Base-by-base conservation (phyloP, 2,797 vertebrate species). In the Cossypha heuglini region DNA sequence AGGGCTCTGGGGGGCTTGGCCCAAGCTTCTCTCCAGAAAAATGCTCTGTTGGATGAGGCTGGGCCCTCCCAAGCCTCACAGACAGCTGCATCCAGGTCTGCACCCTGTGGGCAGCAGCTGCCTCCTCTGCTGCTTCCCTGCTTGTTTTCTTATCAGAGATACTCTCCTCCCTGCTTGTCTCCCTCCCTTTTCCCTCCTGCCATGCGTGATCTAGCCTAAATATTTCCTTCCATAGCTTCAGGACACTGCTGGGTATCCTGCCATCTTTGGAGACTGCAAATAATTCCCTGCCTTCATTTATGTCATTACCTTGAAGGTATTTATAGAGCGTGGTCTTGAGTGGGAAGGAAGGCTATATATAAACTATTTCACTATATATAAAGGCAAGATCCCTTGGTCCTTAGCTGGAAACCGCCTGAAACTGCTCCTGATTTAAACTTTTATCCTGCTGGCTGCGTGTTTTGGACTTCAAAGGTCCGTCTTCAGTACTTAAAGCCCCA, bases 271-370 rank as follows among this genome's bases (percentile, higher is more conserved):
- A 97, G 97, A 97, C 91, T 90, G 93, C 86, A n/a, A 96, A 78
- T 96, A 96, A 97, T 97, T 97, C 97, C 97, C 97, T 94, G 84
- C 92, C 95, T 97, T 97, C 97, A 95, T 97, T 97, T 97, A 78
- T 94, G 96, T 91, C 95, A 64, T 97, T 95, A 97, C 94, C 95
- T 97, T 91, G 86, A 89, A 97, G 94, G 93, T 97, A 97, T 98
- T 97, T 97, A 96, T 97, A 97, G 95, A 97, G 77, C 4, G 1
- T 63, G 80, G 88, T 93, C 92, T 77, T 84, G 71, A 94, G 80
- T 92, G 77, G 86, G 94, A 95, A 85, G 75, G 91, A 94, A 95
- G 66, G 62, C 85, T 90, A 90, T 84, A 90, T 90, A 77, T 90
- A 90, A 90, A 52, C 58, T 72, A 77, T 90, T 81, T 54, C 66